Conservation (phyloP, 2,888 invertebrate genomes). For the Thymelicus acteon region DNA sequence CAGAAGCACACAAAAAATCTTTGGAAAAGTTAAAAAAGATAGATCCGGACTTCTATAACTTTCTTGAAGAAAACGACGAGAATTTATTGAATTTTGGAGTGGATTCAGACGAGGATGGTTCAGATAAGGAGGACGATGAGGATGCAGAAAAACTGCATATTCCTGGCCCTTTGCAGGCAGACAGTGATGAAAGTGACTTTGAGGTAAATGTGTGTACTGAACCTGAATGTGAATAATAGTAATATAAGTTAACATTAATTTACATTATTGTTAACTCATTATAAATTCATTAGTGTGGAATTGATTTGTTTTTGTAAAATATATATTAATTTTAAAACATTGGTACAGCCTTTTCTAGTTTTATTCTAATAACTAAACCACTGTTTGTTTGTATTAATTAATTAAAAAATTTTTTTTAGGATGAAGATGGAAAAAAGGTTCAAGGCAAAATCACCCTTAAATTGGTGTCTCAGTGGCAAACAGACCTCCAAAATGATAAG, state of each 20-base stretch:
- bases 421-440: slow-evolving; percentile 72
- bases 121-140: slow-evolving; percentile 72
- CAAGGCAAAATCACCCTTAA: slow-evolving; percentile 88
- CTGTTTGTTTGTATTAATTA: too few relatives aligned
- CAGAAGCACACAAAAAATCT: slow-evolving; percentile 87
- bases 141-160: slow-evolving; percentile 85
- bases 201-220: slow-evolving; percentile 70
- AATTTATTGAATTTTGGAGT: slow-evolving; percentile 89
- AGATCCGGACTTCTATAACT: slow-evolving; percentile 96
- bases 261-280: too few relatives aligned
- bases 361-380: too few relatives aligned
- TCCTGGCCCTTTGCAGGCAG: slow-evolving; percentile 88
- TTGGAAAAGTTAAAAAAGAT: slow-evolving; percentile 90
- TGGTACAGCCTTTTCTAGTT: too few relatives aligned
- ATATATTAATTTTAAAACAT: neutral
- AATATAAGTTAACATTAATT: too few relatives aligned
- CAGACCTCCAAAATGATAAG: slow-evolving; percentile 86
- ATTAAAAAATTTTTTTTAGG: slow-evolving; percentile 56
- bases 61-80: slow-evolving; percentile 93
- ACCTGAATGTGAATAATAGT: too few relatives aligned
- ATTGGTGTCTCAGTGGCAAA: slow-evolving; percentile 90
- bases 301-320: too few relatives aligned
- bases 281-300: too few relatives aligned
- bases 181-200: slow-evolving; percentile 95
- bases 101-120: slow-evolving; percentile 70